phyloP scores from a whole-genome alignment of 2,888 invertebrate genomes.

The Smittia aterrima region DNA sequence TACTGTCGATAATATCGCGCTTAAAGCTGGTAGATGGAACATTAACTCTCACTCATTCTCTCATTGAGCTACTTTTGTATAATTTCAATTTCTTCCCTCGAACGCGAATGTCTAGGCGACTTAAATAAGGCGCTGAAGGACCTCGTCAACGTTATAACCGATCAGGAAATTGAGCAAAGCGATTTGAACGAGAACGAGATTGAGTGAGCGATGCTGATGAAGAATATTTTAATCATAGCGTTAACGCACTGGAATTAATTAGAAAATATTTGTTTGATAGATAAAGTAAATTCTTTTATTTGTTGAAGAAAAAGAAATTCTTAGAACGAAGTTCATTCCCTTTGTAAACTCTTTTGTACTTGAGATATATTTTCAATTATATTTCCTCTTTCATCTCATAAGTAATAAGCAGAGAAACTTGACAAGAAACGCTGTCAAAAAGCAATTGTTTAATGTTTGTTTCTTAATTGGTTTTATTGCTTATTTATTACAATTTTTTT shows the following conservation, averaged over 20 bases:
- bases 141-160: constrained; percentile 84
- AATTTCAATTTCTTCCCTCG: not conserved
- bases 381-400: too few relatives aligned
- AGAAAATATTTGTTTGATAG: not conserved
- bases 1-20: not conserved
- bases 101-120: constrained; percentile 68
- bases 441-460: too few relatives aligned
- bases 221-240: not conserved
- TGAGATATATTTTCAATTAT: too few relatives aligned
- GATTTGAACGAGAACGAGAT: constrained; percentile 32
- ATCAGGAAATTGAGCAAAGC: constrained; percentile 60
- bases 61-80: not conserved
- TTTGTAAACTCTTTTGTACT: too few relatives aligned
- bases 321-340: too few relatives aligned
- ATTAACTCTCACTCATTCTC: not conserved
- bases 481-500: too few relatives aligned
- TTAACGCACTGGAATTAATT: too few relatives aligned
- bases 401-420: too few relatives aligned
- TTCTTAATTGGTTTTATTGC: too few relatives aligned
- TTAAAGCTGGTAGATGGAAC: constrained; percentile 38
- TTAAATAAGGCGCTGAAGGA: constrained; percentile 84
- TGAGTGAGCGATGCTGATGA: not conserved
- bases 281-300: not conserved
- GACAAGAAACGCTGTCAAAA: too few relatives aligned
- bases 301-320: not conserved